Evolutionary conservation across 1,140 invertebrate genomes (phyloP).

Genomic region (Philopotamus ludificatus): DNA sequence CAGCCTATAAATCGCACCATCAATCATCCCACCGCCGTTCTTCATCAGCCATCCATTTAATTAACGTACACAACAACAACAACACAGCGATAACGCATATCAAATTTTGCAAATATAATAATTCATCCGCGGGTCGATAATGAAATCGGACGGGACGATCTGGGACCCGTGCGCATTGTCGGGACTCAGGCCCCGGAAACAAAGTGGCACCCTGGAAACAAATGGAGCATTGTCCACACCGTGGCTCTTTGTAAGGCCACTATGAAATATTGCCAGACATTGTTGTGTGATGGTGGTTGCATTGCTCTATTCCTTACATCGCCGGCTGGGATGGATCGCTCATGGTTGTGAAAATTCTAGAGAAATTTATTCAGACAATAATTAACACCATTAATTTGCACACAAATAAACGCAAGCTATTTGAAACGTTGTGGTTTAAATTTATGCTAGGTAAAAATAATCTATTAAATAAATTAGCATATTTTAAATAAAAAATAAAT

Average conservation of each 20-base stretch:
- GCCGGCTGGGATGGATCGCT: no score
- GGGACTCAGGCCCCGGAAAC: not conserved
- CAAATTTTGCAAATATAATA: not conserved
- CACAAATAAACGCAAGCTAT: no score
- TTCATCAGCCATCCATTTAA: constrained; percentile 33
- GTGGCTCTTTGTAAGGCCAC: not conserved
- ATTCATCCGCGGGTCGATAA: not conserved
- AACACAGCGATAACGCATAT: not conserved
- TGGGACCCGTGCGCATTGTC: not conserved
- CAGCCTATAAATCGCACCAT: constrained; percentile 35
- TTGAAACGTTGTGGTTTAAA: no score
- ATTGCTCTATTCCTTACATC: not conserved
- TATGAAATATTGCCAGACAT: constrained; percentile 18
- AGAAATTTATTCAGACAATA: no score
- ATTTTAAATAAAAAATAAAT: no score
- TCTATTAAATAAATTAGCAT: no score
- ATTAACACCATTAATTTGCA: no score
- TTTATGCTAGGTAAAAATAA: no score
- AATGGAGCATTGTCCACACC: constrained; percentile 1
- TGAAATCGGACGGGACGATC: not conserved
- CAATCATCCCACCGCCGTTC: constrained; percentile 35
- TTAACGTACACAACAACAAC: constrained; percentile 29
- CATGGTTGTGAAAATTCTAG: no score
- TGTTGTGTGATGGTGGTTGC: not conserved
- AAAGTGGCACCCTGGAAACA: not conserved